Percentiles rank a stretch among this genome's conserved stretches.
phyloP scores from a whole-genome alignment of 2,113 vertebrate species.

The Pungitius pungitius region DNA sequence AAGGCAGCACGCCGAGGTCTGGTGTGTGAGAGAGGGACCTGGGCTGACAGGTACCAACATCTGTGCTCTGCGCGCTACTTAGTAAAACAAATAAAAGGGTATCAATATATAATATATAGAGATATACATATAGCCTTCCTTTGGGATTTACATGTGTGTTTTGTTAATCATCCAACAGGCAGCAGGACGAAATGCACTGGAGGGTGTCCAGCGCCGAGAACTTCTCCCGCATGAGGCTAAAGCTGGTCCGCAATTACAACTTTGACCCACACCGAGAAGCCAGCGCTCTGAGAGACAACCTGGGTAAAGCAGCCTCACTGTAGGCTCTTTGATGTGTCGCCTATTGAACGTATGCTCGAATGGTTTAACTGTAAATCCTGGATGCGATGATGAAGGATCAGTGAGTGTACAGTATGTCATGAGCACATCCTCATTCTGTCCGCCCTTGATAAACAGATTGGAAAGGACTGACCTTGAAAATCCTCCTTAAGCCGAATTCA shows the following conservation, averaged over 20 bases:
- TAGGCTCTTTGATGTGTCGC: background rate
- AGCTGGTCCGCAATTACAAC: conserved; percentile 91
- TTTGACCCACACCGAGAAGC: conserved; percentile 90
- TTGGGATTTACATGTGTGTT: background rate
- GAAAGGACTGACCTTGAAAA: conserved; percentile 23
- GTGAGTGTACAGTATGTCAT: conserved; percentile 6
- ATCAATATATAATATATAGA: background rate
- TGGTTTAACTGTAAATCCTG: background rate
- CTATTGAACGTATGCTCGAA: background rate
- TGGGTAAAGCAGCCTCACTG: conserved; percentile 81
- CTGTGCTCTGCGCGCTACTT: background rate
- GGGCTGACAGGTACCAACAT: conserved; percentile 87
- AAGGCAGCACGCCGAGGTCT: conserved; percentile 88
- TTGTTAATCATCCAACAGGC: conserved; percentile 71
- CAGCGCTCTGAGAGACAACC: conserved; percentile 94
- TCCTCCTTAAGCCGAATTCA: conserved; percentile 5
- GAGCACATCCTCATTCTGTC: background rate
- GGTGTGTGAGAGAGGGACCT: conserved; percentile 91
- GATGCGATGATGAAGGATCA: background rate
- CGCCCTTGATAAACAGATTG: conserved; percentile 28
- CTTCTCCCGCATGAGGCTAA: conserved; percentile 95
- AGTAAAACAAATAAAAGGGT: background rate
- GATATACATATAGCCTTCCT: background rate
- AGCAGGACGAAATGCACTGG: conserved; percentile 85
- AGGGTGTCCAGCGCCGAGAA: conserved; percentile 95